Conservation (phyloP, 2,113 vertebrate species). For the Phalacrocorax aristotelis region DNA sequence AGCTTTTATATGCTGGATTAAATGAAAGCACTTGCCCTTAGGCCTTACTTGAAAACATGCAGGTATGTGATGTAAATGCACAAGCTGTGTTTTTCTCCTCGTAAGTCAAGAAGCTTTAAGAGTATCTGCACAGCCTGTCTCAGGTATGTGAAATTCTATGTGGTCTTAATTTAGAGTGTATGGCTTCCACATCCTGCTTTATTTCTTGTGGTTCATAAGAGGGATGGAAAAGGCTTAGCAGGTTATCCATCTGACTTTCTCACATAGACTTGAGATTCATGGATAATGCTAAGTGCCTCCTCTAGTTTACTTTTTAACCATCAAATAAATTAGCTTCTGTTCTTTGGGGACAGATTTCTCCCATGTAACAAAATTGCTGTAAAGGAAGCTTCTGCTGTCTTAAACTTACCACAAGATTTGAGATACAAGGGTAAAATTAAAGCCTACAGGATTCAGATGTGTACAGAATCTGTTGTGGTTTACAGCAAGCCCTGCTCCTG, state of each 20-base stretch:
- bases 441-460: background rate
- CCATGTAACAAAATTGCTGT: background rate
- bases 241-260: background rate
- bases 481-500: background rate
- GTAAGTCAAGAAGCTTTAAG: slow-evolving; percentile 3
- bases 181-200: background rate
- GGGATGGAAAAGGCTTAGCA: background rate
- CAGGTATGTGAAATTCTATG: background rate
- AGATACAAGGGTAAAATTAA: background rate
- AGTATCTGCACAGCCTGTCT: background rate
- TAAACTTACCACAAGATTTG: background rate
- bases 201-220: background rate
- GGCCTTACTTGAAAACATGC: background rate
- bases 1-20: background rate
- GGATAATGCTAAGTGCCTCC: background rate
- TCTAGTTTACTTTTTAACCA: background rate
- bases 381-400: background rate
- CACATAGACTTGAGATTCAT: background rate
- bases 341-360: background rate
- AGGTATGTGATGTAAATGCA: slow-evolving; percentile 12
- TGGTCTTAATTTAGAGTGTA: background rate
- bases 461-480: background rate
- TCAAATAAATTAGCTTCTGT: background rate
- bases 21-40: background rate
- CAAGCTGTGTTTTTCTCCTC: background rate